phyloP scores from a whole-genome alignment of 2,113 vertebrate species.

The Ameiurus melas region DNA sequence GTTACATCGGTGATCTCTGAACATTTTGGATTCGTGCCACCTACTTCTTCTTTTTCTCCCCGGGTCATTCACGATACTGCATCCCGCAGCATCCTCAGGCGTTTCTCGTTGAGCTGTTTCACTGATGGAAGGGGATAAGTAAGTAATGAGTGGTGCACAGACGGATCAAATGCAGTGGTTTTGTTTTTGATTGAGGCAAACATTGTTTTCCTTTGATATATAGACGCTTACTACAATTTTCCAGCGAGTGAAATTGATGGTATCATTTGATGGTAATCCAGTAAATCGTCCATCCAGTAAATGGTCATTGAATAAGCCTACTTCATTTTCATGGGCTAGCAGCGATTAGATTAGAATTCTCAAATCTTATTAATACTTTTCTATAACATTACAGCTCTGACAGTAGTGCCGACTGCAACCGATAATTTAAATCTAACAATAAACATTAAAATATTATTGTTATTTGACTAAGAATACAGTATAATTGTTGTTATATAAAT shows the following conservation, averaged over 20 bases:
- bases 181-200: background rate
- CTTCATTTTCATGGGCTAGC: background rate
- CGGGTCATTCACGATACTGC: too few relatives aligned
- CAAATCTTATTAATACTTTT: background rate
- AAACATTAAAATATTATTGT: background rate
- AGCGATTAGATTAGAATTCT: background rate
- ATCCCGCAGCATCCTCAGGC: too few relatives aligned
- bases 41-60: too few relatives aligned
- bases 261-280: background rate
- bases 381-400: background rate
- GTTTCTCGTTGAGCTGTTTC: too few relatives aligned
- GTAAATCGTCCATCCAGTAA: background rate
- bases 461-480: background rate
- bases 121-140: too few relatives aligned
- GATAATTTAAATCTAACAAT: background rate
- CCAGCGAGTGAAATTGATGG: background rate
- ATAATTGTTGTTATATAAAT: background rate
- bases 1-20: too few relatives aligned
- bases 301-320: background rate
- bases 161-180: background rate
- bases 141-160: background rate
- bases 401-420: too few relatives aligned
- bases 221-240: background rate
- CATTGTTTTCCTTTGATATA: background rate
- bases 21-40: too few relatives aligned